Evolutionary conservation across 37 sponge, comb jelly and placozoan species (phyloP), one percentile per base, ranked within the genome.

Genomic region (Axinella damicornis): DNA sequence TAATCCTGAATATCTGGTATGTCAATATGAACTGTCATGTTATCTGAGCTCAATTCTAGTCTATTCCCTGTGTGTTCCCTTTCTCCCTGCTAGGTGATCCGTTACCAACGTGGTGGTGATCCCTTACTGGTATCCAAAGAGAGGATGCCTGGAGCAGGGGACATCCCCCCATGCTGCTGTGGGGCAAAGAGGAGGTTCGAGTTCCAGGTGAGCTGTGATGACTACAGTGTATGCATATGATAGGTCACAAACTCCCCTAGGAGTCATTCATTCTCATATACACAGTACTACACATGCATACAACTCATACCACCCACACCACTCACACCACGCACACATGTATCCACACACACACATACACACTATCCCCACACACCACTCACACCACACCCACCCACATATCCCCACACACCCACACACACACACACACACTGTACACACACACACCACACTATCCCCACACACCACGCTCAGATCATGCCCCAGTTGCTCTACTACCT

Each of bases 401-500:
- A 61, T 9, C 4, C 46, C 4, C 46, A 46, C 46, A 46, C 46
- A 46, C 46, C 4, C 46, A 46, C 46, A 46, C 46, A 46, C 46
- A 46, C 46, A 46, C 46, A 46, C 46, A 46, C 46, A 46, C 46
- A 46, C 46, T n/a, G 9, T 11, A 61, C 62, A 61, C 27, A 46
- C 46, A 46, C 46, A 61, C 27, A 25, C 27, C 14, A 61, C 62
- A 61, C 27, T 5, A 36, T 28, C 69, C 12, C 2, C 35, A 24
- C 69, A 27, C 35, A 19, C n/a, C n/a, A n/a, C 35, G 5, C 35
- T 18, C 69, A 95, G 96, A 72, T 96, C 27, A 86, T 96, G 91
- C 96, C 96, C 34, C 96, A 96, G 72, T 71, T 96, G 31, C 73
- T 96, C 46, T 87, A 90, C 39, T 90, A 87, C 53, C 75, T 96